Percentiles rank a stretch among this genome's conserved stretches.
Conservation (phyloP, 2,113 vertebrate genomes). For the Labeo rohita region DNA sequence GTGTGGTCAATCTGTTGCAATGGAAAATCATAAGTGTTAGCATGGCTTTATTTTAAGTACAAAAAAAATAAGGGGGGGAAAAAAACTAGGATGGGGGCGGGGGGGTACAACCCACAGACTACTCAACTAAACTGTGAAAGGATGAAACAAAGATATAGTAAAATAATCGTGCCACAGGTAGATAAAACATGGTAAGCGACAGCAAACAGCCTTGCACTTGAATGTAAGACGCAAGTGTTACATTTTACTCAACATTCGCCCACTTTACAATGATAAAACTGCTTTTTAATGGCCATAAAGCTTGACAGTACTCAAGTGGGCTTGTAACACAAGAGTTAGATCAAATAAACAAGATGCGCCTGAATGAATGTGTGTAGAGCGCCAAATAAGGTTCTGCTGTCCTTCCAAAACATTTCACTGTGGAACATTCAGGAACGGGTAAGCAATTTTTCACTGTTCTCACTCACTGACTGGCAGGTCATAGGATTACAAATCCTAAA, state of each 20-base stretch:
- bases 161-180: background rate
- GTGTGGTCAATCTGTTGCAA: background rate
- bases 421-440: background rate
- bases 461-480: background rate
- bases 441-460: background rate
- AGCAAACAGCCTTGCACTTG: background rate
- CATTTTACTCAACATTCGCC: background rate
- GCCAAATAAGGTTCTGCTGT: background rate
- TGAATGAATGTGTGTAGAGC: background rate
- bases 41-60: background rate
- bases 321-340: background rate
- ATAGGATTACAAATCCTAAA: background rate
- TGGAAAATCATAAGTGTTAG: background rate
- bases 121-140: background rate
- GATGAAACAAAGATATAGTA: background rate
- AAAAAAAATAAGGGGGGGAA: background rate
- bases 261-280: slow-evolving; percentile 4
- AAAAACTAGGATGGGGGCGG: background rate
- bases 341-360: background rate
- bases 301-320: background rate
- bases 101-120: background rate
- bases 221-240: background rate
- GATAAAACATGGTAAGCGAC: background rate
- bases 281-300: background rate
- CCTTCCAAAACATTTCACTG: background rate